Evolutionary conservation across 2,797 vertebrate genomes (phyloP), one percentile per base, ranked within the genome.

Genomic region (Nannoperca australis): DNA sequence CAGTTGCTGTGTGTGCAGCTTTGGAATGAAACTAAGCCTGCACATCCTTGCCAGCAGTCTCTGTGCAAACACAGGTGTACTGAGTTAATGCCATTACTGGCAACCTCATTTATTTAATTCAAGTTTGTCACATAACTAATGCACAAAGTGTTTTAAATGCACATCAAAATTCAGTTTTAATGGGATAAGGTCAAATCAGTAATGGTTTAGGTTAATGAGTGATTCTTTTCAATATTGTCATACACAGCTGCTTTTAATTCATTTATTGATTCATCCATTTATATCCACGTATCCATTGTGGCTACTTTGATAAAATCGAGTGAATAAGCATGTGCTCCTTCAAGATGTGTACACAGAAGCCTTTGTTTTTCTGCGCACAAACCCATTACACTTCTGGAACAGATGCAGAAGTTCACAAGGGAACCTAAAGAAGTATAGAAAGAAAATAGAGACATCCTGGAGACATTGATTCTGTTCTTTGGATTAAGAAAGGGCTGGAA

Each of bases 1-100:
- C 47, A 77, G 49, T 51, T 60, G 24, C 9, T 42, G 17, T 60
- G 44, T 68, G 49, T 61, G 62, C 27, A 36, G 51, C 59, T 70
- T 70, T 38, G 55, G 36, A 70, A 62, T 71, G 30, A 79, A 75
- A 61, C 54, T 30, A 56, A 64, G 36, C 54, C 24, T 69, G 24
- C 20, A 7, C 40, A 10, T 32, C 38, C 27, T 7, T 3, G 14
- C 27, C 66, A 70, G 50, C 54, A 59, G 50, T 45, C 53, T 58
- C 45, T 51, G 51, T 50, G 54, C 54, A 85, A 85, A 80, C 71
- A 83, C 76, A 83, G 71, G 44, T 83, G 66, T 24, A 36, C 62
- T 36, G 55, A 73, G 22, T 73, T 71, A 59, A 56, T 68, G 36
- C 34, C 44, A 56, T 68, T 56, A 53, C 38, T 70, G 30, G 40